A percentile compares a stretch with the other conserved stretches of the same genome.
phyloP scores from a whole-genome alignment of 2,888 invertebrate species.

The Caradrina clavipalpis region DNA sequence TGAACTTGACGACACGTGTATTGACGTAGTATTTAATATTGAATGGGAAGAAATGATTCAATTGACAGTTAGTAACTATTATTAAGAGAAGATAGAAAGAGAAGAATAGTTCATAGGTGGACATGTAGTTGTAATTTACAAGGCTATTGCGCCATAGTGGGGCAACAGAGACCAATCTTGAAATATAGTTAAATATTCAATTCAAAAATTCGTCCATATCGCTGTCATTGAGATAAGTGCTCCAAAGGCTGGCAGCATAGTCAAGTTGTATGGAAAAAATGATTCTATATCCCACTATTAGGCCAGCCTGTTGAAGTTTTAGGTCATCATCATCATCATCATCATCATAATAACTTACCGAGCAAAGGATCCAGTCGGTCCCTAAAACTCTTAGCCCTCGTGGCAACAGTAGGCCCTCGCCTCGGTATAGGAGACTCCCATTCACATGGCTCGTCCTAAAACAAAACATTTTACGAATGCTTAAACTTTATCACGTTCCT shows the following conservation, averaged over 20 bases:
- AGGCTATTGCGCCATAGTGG: neutral
- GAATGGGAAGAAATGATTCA: slow-evolving; percentile 23
- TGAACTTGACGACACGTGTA: slow-evolving; percentile 54
- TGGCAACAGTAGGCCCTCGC: slow-evolving; percentile 80
- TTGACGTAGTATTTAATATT: slow-evolving; percentile 40
- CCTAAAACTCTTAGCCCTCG: slow-evolving; percentile 94
- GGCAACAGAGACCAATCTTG: no score
- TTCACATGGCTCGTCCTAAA: slow-evolving; percentile 84
- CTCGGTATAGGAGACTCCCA: slow-evolving; percentile 87
- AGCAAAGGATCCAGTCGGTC: slow-evolving; percentile 94
- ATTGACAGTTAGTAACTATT: neutral
- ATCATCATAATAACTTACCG: slow-evolving; percentile 89
- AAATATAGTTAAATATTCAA: no score
- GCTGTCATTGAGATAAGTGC: no score
- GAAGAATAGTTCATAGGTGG: neutral
- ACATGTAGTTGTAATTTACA: no score
- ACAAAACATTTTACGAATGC: neutral
- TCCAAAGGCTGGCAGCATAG: no score
- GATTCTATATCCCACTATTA: no score
- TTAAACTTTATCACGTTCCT: neutral
- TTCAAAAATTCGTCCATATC: no score
- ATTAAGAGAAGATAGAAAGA: neutral
- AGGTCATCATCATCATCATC: no score
- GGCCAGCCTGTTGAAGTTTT: no score
- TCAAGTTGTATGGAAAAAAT: no score